Conservation (phyloP, 2,113 vertebrate species). For the Amblyornis subalaris region DNA sequence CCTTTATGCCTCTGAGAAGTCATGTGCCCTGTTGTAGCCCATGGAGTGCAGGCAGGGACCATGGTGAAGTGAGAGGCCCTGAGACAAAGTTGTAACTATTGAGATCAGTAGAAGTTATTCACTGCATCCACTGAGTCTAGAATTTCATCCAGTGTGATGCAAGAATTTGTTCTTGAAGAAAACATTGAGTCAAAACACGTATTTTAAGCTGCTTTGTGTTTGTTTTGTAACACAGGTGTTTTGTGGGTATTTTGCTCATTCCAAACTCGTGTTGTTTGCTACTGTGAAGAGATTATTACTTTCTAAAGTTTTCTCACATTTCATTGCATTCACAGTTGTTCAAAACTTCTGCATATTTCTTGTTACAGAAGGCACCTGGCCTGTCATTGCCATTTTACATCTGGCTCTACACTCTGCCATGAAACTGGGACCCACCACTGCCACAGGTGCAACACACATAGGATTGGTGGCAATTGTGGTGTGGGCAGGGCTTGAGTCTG, state of each 20-base stretch:
- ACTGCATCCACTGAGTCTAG: not conserved
- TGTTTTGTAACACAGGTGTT: not conserved
- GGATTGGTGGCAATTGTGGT: not conserved
- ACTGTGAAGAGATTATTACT: not conserved
- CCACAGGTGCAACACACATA: not conserved
- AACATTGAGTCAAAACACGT: not conserved
- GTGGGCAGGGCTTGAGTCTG: not conserved
- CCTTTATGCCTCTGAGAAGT: not conserved
- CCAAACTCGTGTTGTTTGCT: not conserved
- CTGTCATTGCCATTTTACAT: not conserved
- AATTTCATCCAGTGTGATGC: not conserved
- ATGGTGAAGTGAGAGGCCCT: not conserved
- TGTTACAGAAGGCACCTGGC: not conserved
- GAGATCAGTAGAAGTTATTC: not conserved
- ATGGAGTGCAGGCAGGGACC: not conserved
- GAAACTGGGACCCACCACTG: not conserved
- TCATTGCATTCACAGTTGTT: not conserved
- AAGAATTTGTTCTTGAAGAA: not conserved
- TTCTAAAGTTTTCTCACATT: not conserved
- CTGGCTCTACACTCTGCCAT: not conserved
- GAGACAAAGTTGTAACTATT: not conserved
- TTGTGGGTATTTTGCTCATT: not conserved
- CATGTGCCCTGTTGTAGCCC: not conserved
- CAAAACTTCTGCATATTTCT: not conserved
- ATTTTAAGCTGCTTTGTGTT: not conserved